Base-by-base conservation (phyloP, 1,140 invertebrate species). In the Pseudachorutes palmiensis region DNA sequence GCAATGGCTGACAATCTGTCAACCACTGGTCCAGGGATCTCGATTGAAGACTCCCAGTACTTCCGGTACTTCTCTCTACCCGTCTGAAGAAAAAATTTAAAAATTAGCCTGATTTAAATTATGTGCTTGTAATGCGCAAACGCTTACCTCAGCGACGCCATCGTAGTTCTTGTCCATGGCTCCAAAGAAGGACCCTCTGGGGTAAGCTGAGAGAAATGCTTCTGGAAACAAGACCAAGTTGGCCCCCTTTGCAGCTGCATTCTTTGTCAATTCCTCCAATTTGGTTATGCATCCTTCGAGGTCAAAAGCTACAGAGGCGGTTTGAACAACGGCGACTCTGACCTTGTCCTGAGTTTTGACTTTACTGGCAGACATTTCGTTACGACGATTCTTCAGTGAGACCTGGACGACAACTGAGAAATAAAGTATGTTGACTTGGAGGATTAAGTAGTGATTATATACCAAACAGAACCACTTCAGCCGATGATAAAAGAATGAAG, bases 41-140 rank as follows among this genome's bases (percentile, higher is more conserved):
- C 51, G n/a, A 72, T 62, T 1, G 70, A 72, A 1, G 59, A 66
- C 36, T 72, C 68, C 64, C 59, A 67, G 30, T 72, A 72, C 0
- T 5, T 14, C n/a, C 58, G 49, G 49, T 63, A 69, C 26, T 63
- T 36, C 16, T 70, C 70, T 1, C 67, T 24, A 0, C 63, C 67
- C 30, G 61, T 60, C 66, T 67, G 3, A 2, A 29, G 32, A 66
- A 60, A 60, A 60, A 41, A 48, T 45, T 45, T 41, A 41, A 55
- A 26, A 55, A 55, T 26, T 19, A 41, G 3, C 12, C n/a, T n/a
- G 33, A 63, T 41, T 26, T 41, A 41, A 63, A 31, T 9, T 30
- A 29, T 41, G n/a, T 5, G 45, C 22, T 63, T 61, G 9, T 16
- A 9, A 55, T 14, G 24, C 22, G 30, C 31, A 12, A 36, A 19